Base-by-base conservation (phyloP, 2,888 invertebrate species). In the Aphelenchoides bicaudatus region DNA sequence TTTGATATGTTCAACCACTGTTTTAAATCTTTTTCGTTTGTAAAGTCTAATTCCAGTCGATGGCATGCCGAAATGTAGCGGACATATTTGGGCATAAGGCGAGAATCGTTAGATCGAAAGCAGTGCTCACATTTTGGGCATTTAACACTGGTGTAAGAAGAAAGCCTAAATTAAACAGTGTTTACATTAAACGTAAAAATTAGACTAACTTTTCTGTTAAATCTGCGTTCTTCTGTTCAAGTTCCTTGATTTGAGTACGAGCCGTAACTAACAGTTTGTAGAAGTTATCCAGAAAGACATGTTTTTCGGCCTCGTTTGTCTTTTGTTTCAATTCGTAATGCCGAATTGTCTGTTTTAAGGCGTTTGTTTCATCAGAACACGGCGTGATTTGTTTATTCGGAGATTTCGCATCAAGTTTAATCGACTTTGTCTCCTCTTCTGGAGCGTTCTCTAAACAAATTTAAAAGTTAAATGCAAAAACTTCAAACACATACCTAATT, bases 11-110 rank as follows among this genome's bases (percentile, higher is more conserved):
- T 21, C 37, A 51, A 28, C 19, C 31, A 51, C 16, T 51, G 37
- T n/a, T 28, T 21, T 10, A 51, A 39, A 8, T 21, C 19, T 8
- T 21, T 6, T 2, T 16, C 1, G 37, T 51, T 27, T 27, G 19
- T 27, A 30, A 51, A 51, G n/a, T 51, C 52, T 39, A 51, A 16
- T 27, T 51, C 52, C 3, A 51, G 19, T n/a, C 37, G 31, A 1
- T 34, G 10, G 10, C 38, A 37, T 21, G 37, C 52, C 2, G 37
- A 13, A 10, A 51, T 10, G 2, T 34, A 31, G 13, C 37, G 31
- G 8, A 51, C 52, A 4, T 51, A 51, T 13, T 34, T 38, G 19
- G 52, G 52, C 13, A 51, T 34, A 27, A 51, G 16, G n/a, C 52
- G 52, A 8, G 31, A 38, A 2, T 51, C 52, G 37, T 28, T n/a